phyloP scores from a whole-genome alignment of 2,113 vertebrate genomes.

The Neodon shergylaensis region DNA sequence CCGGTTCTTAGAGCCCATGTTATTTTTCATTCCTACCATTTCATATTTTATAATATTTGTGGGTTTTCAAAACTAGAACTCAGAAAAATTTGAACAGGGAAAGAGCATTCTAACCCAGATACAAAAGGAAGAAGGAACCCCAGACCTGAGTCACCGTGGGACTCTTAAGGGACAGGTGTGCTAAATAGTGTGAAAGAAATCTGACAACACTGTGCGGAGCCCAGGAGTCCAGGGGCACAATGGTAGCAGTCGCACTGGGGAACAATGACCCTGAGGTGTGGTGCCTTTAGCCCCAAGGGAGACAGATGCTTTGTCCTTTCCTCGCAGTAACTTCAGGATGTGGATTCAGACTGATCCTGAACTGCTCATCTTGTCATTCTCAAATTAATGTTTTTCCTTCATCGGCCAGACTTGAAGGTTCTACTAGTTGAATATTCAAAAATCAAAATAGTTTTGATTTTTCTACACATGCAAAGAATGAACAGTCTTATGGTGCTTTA shows the following conservation, averaged over 20 bases:
- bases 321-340: not conserved
- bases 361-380: not conserved
- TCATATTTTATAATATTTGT: slow-evolving; percentile 38
- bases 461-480: not conserved
- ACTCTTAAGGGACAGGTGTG: not conserved
- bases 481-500: not conserved
- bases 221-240: not conserved
- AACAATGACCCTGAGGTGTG: not conserved
- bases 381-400: not conserved
- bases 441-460: not conserved
- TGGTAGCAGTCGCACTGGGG: too few species aligned
- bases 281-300: not conserved
- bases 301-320: not conserved
- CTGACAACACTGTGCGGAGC: not conserved
- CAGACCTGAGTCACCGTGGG: not conserved
- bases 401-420: not conserved
- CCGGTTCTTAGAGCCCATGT: not conserved
- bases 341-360: not conserved
- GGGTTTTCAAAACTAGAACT: slow-evolving; percentile 6
- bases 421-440: not conserved
- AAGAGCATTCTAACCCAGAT: slow-evolving; percentile 20
- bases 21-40: slow-evolving; percentile 41
- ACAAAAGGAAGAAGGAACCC: slow-evolving; percentile 40
- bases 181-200: not conserved
- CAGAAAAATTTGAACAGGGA: not conserved